Evolutionary conservation across 2,797 vertebrate species (phyloP).

Genomic region (Siniperca undulata): DNA sequence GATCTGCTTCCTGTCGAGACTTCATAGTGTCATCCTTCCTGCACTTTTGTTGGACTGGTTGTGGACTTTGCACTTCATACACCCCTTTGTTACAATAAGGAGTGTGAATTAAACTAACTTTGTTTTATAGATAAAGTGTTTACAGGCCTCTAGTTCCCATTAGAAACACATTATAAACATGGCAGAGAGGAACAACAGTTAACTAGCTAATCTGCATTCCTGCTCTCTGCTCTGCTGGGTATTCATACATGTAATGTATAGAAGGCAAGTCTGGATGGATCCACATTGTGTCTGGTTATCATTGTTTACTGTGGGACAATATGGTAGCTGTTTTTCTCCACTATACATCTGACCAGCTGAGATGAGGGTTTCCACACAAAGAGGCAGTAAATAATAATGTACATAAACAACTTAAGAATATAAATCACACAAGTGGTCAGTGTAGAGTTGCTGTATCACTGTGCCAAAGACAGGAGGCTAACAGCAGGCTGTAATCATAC

Average conservation of each 20-base stretch:
- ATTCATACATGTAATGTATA: slow-evolving; percentile 22
- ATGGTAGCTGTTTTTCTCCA: slow-evolving; percentile 2
- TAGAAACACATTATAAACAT: slow-evolving; percentile 23
- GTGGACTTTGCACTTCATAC: not conserved
- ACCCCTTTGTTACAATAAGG: not conserved
- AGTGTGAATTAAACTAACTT: not conserved
- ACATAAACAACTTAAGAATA: not conserved
- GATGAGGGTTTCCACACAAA: not conserved
- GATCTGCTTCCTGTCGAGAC: slow-evolving; percentile 36
- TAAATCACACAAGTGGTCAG: not conserved
- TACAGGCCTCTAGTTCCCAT: slow-evolving; percentile 8
- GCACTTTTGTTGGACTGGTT: not conserved
- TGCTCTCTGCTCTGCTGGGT: slow-evolving; percentile 16
- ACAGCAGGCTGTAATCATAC: not conserved
- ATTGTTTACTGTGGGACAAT: slow-evolving; percentile 27
- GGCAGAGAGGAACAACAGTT: not conserved
- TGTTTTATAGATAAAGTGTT: slow-evolving; percentile 8
- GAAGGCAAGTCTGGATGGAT: slow-evolving; percentile 50
- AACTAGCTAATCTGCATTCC: slow-evolving; percentile 3
- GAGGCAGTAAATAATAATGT: not conserved
- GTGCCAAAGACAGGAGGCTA: not conserved
- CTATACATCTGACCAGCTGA: not conserved
- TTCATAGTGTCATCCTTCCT: slow-evolving; percentile 24
- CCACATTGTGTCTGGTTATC: slow-evolving; percentile 55
- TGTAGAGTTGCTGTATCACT: not conserved